A percentile compares a stretch with the other conserved stretches of the same genome.
Conservation (phyloP, 2,888 invertebrate genomes). For the Himalopsyche japonica region DNA sequence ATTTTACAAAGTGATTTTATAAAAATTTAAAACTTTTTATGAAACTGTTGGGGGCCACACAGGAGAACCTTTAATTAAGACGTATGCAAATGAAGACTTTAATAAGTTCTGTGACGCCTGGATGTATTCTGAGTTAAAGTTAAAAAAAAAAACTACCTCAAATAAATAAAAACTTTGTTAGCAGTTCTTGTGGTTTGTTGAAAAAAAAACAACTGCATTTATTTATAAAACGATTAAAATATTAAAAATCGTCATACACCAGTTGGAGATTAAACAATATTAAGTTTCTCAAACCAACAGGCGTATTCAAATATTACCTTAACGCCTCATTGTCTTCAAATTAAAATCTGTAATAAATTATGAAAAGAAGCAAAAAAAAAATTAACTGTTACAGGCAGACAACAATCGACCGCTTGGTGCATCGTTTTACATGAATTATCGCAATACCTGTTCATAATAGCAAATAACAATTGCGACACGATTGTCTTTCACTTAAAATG, state of each 20-base stretch:
- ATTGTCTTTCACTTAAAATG: neutral
- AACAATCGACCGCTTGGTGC: neutral
- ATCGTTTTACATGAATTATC: neutral
- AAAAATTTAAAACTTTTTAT: no score
- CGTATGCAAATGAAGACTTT: no score
- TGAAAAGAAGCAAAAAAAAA: neutral
- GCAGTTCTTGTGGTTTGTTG: no score
- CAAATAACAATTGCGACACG: neutral
- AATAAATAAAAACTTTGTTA: no score
- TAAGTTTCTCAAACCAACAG: neutral
- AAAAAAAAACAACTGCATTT: no score
- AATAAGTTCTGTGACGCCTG: no score
- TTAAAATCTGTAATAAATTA: neutral
- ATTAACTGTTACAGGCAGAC: neutral
- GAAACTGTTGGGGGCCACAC: no score
- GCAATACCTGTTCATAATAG: neutral
- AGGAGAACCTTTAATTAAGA: no score
- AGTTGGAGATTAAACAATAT: neutral
- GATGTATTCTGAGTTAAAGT: no score
- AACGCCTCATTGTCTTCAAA: neutral
- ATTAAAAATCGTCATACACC: neutral
- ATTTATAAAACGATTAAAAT: no score
- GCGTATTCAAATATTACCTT: neutral
- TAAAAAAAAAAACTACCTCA: no score
- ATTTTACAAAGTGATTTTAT: no score